These are phyloP conservation scores for Archips crataeganus DNA, from an alignment of 2,888 invertebrate species.

Conservation along the genomic window DNA sequence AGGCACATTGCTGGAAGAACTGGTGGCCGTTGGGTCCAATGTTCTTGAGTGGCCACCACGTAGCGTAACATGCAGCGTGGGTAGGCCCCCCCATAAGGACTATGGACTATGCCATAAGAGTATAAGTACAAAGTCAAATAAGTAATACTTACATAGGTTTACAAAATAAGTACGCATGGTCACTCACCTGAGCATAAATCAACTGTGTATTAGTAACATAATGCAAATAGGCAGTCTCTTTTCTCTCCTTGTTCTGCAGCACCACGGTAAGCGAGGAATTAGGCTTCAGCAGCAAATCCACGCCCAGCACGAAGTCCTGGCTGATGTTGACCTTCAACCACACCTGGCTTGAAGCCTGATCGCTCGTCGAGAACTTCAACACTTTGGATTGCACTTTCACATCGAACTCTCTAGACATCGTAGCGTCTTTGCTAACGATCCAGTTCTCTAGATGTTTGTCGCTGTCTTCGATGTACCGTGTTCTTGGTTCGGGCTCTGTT, in stretches of 20 bases:
- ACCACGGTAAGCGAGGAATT: constrained; percentile 94
- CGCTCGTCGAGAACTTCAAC: constrained; percentile 90
- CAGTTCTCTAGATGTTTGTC: constrained; percentile 89
- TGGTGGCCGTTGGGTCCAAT: no score
- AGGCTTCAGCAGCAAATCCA: constrained; percentile 89
- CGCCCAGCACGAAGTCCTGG: constrained; percentile 90
- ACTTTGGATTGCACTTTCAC: constrained; percentile 86
- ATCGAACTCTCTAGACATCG: constrained; percentile 87
- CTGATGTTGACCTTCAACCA: constrained; percentile 84
- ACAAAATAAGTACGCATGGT: neutral
- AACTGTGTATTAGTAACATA: constrained; percentile 91
- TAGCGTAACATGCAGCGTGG: no score
- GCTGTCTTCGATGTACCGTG: constrained; percentile 90
- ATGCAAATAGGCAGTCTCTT: constrained; percentile 92
- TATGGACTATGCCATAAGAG: no score
- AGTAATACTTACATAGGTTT: no score
- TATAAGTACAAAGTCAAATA: no score
- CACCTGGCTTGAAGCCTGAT: constrained; percentile 89
- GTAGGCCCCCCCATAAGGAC: no score
- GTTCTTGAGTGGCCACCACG: no score
- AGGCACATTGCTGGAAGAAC: no score
- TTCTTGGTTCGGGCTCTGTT: constrained; percentile 92
- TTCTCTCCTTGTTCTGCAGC: constrained; percentile 90
- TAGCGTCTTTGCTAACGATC: constrained; percentile 90
- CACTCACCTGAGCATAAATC: constrained; percentile 89